phyloP scores from a whole-genome alignment of 2,797 vertebrate genomes.

The Emydoidea blandingii region DNA sequence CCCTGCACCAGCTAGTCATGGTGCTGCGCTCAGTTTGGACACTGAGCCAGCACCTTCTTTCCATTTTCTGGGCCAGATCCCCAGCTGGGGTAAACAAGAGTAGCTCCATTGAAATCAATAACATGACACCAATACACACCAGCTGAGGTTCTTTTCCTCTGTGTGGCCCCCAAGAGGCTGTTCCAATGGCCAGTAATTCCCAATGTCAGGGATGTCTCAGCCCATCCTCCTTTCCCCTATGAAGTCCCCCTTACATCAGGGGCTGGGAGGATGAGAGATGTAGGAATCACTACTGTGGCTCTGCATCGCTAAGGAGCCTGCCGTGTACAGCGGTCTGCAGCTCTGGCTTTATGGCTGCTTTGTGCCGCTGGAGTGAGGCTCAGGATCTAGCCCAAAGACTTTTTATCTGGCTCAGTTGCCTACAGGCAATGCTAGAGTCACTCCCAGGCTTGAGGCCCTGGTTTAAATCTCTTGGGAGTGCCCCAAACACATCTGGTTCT shows the following conservation, averaged over 20 bases:
- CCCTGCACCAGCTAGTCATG: not conserved
- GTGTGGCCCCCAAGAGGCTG: not conserved
- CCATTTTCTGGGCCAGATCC: not conserved
- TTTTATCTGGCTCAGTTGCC: not conserved
- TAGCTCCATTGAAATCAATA: not conserved
- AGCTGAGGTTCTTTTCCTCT: not conserved
- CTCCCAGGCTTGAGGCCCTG: not conserved
- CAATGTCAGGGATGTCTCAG: not conserved
- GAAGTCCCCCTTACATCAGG: conserved; percentile 38
- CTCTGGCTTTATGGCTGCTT: not conserved
- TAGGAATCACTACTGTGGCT: not conserved
- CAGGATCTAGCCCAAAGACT: fast-evolving
- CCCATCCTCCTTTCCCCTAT: fast-evolving
- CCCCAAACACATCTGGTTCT: not conserved
- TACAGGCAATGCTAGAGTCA: fast-evolving
- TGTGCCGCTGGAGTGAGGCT: not conserved
- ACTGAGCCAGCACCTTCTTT: not conserved
- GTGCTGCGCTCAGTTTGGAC: not conserved
- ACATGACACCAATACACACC: not conserved
- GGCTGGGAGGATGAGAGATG: not conserved
- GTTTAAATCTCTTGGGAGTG: conserved; percentile 18
- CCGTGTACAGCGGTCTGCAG: not conserved
- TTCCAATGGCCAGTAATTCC: conserved; percentile 50
- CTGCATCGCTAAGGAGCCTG: not conserved
- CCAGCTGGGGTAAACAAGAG: not conserved